These are phyloP conservation scores for Dryobota labecula DNA, from an alignment of 2,888 invertebrate species.

Conservation along the genomic window DNA sequence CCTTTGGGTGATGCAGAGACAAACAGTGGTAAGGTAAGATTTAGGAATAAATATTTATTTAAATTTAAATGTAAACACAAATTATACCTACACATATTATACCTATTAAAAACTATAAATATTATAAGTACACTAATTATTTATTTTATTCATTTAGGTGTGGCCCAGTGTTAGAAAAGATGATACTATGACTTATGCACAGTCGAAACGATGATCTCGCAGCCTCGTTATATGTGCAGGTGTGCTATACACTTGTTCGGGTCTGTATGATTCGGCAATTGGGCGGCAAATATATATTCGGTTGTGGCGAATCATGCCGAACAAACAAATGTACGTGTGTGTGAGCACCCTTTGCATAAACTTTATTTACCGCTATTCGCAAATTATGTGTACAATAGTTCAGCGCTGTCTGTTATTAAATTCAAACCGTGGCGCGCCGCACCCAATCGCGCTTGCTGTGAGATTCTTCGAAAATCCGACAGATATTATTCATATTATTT, in stretches of 20 bases:
- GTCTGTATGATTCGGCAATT: neutral
- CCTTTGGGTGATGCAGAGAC: no score
- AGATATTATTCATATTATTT: no score
- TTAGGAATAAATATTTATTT: no score
- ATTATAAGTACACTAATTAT: no score
- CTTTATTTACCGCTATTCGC: neutral
- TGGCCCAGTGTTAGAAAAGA: neutral
- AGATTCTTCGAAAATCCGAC: neutral
- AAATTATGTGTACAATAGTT: neutral
- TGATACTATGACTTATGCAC: neutral
- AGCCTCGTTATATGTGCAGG: no score
- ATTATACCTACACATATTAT: no score
- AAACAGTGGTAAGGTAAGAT: no score
- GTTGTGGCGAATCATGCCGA: neutral
- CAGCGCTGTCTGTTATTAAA: neutral
- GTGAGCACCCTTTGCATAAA: neutral
- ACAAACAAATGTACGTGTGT: no score
- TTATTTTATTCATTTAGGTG: neutral
- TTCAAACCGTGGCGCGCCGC: neutral
- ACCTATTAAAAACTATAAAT: no score
- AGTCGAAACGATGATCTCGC: neutral
- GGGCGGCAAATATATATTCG: neutral
- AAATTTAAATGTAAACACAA: no score
- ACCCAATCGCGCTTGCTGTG: neutral
- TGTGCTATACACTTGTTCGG: no score